phyloP scores from a whole-genome alignment of 1,140 invertebrate species.

The Cryptotermes secundus region DNA sequence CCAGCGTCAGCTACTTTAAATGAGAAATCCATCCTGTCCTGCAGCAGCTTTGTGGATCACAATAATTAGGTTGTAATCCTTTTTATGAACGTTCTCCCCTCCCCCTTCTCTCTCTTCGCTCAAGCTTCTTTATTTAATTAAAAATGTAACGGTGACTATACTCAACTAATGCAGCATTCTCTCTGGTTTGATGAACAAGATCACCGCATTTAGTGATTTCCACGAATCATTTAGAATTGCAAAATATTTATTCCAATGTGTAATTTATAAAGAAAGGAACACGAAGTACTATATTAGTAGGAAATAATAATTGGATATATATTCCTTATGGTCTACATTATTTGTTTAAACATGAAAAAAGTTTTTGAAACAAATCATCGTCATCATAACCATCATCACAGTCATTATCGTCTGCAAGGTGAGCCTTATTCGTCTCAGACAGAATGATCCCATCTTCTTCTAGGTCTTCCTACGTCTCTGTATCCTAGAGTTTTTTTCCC shows the following conservation, averaged over 20 bases:
- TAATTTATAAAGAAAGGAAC: background rate
- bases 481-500: no score
- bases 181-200: background rate
- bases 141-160: background rate
- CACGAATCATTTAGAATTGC: background rate
- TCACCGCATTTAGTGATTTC: background rate
- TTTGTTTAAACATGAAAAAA: no score
- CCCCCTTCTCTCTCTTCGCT: background rate
- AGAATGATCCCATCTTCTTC: no score
- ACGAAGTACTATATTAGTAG: background rate
- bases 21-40: background rate
- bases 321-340: background rate
- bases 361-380: no score
- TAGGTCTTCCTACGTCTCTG: no score
- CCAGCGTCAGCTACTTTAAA: background rate
- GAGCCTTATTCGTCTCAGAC: no score
- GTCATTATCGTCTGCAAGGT: no score
- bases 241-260: background rate
- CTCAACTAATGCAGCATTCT: background rate
- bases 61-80: background rate
- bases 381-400: no score
- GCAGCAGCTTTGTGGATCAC: background rate
- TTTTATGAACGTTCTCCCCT: background rate
- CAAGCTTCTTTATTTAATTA: background rate
- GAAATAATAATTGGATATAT: background rate